phyloP scores from a whole-genome alignment of 2,888 invertebrate genomes.

The Perizoma affinitatum region DNA sequence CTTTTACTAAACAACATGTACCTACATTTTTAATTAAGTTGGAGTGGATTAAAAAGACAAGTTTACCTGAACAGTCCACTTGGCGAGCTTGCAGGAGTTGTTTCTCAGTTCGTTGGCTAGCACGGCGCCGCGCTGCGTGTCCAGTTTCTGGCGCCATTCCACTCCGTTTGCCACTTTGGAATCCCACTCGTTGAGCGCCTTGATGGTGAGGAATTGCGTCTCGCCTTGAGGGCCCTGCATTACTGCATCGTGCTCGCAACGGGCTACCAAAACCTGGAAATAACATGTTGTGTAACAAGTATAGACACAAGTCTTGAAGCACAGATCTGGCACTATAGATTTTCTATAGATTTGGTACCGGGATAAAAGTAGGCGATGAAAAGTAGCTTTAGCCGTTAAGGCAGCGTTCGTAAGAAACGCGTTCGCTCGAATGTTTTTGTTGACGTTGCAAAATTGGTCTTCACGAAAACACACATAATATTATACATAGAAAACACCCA shows the following conservation, averaged over 20 bases:
- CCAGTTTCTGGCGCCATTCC: conserved; percentile 99
- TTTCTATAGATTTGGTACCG: no score
- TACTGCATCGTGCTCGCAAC: conserved; percentile 99
- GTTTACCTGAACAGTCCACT: conserved; percentile 97
- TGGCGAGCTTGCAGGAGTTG: conserved; percentile 99
- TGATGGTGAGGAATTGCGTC: conserved; percentile 96
- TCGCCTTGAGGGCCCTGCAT: conserved; percentile 94
- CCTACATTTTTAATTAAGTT: no score
- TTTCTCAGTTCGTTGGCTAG: conserved; percentile 98
- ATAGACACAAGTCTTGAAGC: no score
- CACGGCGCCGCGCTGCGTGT: conserved; percentile 98
- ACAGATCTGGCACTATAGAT: no score
- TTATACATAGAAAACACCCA: no score
- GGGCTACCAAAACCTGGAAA: conserved; percentile 89
- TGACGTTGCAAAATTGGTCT: no score
- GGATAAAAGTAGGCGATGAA: no score
- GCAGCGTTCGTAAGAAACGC: no score
- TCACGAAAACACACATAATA: no score
- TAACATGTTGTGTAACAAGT: neutral
- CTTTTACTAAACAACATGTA: no score
- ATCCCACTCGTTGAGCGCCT: conserved; percentile 99
- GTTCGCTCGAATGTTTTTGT: no score
- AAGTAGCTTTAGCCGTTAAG: no score
- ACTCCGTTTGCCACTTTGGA: conserved; percentile 97
- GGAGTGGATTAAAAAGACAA: neutral